Conservation (phyloP, 2,113 vertebrate genomes). For the Tringa solitaria region DNA sequence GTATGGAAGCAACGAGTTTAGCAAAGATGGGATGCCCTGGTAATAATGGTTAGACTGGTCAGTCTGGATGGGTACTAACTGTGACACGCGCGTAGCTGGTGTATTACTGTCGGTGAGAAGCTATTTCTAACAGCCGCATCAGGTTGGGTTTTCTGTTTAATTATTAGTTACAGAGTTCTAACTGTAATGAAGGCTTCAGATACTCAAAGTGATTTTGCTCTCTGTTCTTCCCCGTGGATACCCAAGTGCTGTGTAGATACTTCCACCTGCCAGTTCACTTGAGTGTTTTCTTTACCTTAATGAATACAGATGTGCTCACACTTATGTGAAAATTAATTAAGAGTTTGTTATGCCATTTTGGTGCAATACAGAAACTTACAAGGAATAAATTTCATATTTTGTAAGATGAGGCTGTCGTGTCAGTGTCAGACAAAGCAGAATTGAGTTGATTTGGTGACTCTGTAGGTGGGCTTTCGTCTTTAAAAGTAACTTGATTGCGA, state of each 20-base stretch:
- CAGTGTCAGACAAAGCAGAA: background rate
- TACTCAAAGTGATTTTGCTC: background rate
- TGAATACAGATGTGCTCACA: background rate
- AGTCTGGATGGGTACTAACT: background rate
- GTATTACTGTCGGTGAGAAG: background rate
- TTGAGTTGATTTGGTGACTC: background rate
- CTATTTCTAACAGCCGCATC: background rate
- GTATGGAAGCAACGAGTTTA: rapidly evolving
- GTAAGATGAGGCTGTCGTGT: rapidly evolving
- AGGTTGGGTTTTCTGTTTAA: background rate
- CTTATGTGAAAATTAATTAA: background rate
- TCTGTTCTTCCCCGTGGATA: background rate
- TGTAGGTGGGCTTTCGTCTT: background rate
- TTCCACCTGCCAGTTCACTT: background rate
- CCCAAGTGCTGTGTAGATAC: rapidly evolving
- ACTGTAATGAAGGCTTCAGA: background rate
- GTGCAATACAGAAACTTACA: background rate
- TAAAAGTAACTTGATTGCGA: background rate
- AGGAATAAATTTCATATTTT: background rate
- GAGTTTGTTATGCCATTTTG: background rate
- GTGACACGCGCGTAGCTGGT: rapidly evolving
- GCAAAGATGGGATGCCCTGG: background rate
- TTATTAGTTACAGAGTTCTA: background rate
- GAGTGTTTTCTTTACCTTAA: background rate
- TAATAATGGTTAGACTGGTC: background rate